Conservation (phyloP, 2,113 vertebrate genomes). For the Catharus minimus region DNA sequence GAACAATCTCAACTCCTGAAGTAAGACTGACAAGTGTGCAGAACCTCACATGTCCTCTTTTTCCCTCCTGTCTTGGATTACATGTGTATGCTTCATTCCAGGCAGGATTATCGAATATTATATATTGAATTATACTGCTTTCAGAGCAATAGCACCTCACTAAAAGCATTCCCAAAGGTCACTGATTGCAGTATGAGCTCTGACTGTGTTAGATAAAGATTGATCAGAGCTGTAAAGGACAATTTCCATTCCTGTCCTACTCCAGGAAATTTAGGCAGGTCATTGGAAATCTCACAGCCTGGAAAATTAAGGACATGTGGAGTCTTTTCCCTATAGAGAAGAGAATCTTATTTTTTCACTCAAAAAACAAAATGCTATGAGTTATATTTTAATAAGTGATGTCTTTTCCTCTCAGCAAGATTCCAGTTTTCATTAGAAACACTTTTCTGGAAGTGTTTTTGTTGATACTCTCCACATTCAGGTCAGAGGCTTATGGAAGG, state of each 20-base stretch:
- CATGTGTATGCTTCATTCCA: fast-evolving
- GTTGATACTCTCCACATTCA: neutral
- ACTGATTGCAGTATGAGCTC: neutral
- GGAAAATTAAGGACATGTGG: neutral
- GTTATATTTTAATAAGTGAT: neutral
- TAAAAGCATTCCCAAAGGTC: neutral
- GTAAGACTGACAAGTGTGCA: neutral
- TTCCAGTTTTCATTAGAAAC: neutral
- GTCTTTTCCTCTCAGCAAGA: neutral
- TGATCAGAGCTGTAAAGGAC: neutral
- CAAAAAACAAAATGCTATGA: neutral
- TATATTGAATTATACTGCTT: neutral
- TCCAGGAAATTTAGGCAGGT: neutral
- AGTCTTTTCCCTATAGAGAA: neutral
- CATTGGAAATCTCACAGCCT: neutral
- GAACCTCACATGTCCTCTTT: neutral
- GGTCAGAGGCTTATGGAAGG: neutral
- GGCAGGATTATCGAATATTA: neutral
- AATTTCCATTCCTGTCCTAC: neutral
- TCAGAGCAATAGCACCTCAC: neutral
- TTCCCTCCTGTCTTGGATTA: neutral
- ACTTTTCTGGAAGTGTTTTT: neutral
- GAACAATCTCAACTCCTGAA: neutral
- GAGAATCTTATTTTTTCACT: neutral
- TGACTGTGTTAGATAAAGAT: neutral